Base-by-base conservation (phyloP, 2,113 vertebrate genomes). In the Indicator indicator region DNA sequence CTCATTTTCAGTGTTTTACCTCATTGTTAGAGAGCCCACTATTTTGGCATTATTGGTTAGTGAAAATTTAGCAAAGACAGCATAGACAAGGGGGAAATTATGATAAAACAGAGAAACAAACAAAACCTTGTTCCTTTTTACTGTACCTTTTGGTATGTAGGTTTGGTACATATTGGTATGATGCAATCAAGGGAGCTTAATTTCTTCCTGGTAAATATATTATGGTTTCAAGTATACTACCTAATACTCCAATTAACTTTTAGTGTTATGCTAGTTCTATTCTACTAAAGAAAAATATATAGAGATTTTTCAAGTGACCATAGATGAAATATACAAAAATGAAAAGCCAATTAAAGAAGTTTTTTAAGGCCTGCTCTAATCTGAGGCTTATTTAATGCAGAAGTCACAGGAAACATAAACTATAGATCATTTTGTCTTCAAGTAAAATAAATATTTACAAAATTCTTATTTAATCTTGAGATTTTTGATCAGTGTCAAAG, bases 251-350 rank as follows among this genome's bases (percentile, higher is more conserved):
- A 87, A 89, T 97, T 98, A 98, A 97, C 97, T 95, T 90, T 97
- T 95, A 96, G 76, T 96, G 78, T 95, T 94, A 96, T 95, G 96
- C 97, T 97, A 98, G 97, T 85, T 95, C 95, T 96, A 92, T 96
- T 96, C 97, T 98, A 98, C 97, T 98, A 97, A 98, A 96, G 94
- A 83, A 92, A 88, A 96, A 36, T 93, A 95, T 96, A 87, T 95
- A 97, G 95, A 93, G 18, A 74, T 90, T 83, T 83, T 95, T 89
- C 93, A 90, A 91, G 83, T 94, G 88, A 91, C 89, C 95, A 69
- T 96, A 97, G 97, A 86, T 89, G 72, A 93, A 96, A 97, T 77
- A n/a, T 95, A 96, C 78, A 94, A 94, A 83, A 92, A 63, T 27
- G 8, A 78, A 54, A 95, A 67, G 83, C 36, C 58, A 17, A 52